Conservation (phyloP, 2,888 invertebrate species). For the Orthosia gothica region DNA sequence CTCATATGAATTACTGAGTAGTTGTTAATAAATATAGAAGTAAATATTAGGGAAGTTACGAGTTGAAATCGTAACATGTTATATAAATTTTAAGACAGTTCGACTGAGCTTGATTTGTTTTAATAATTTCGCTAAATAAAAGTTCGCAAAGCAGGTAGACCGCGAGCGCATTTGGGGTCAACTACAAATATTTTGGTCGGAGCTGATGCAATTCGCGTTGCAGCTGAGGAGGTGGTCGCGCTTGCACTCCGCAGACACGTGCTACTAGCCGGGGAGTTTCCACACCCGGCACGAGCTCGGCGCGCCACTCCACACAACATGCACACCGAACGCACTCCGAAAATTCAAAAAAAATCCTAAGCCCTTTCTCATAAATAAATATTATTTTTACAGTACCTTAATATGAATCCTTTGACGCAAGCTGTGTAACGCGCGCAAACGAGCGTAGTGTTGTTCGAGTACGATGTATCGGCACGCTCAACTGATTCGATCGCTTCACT, state of each 20-base stretch:
- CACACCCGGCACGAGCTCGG: slow-evolving; percentile 71
- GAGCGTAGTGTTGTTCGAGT: slow-evolving; percentile 72
- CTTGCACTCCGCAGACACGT: slow-evolving; percentile 77
- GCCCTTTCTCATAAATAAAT: slow-evolving; percentile 47
- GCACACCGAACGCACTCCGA: slow-evolving; percentile 66
- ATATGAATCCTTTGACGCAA: slow-evolving; percentile 68
- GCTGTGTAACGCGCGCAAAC: slow-evolving; percentile 73
- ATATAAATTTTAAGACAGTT: slow-evolving; percentile 42
- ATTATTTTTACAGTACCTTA: slow-evolving; percentile 78
- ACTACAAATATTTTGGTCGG: slow-evolving; percentile 70
- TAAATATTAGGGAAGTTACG: background rate
- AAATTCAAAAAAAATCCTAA: slow-evolving; percentile 42
- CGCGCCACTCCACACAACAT: slow-evolving; percentile 66
- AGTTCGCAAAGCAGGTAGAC: slow-evolving; percentile 77
- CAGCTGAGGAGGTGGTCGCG: slow-evolving; percentile 71
- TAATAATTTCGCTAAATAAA: slow-evolving; percentile 67
- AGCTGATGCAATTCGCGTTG: slow-evolving; percentile 82
- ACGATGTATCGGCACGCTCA: slow-evolving; percentile 65
- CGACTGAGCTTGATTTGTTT: slow-evolving; percentile 54
- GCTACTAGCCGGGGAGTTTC: slow-evolving; percentile 78
- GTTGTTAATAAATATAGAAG: background rate
- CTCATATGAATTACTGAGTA: background rate
- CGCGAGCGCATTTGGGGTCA: slow-evolving; percentile 71
- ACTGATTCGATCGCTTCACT: slow-evolving; percentile 77
- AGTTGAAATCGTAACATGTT: slow-evolving; percentile 25